Evolutionary conservation across 2,888 invertebrate species (phyloP).

Genomic region (Dryobotodes eremita): DNA sequence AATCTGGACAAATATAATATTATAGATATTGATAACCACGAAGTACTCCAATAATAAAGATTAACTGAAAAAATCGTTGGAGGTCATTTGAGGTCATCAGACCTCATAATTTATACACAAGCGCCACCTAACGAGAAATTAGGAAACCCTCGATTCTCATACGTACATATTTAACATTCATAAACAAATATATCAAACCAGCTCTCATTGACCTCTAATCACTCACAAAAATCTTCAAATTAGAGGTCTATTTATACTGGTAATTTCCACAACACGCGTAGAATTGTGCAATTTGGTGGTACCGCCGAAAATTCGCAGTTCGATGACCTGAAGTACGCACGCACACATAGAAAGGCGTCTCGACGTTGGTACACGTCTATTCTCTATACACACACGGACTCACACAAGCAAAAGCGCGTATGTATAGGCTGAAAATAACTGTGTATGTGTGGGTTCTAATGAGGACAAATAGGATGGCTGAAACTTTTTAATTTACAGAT

Average conservation of each 20-base stretch:
- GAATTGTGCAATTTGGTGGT: constrained; percentile 78
- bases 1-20: constrained; percentile 11
- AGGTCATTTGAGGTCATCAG: constrained; percentile 57
- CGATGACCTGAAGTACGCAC: constrained; percentile 71
- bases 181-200: constrained; percentile 50
- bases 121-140: constrained; percentile 35
- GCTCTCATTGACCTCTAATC: constrained; percentile 17
- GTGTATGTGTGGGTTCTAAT: constrained; percentile 67
- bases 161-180: constrained; percentile 51
- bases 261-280: constrained; percentile 51
- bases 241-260: constrained; percentile 47
- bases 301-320: constrained; percentile 79
- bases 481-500: constrained; percentile 73
- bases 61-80: constrained; percentile 12
- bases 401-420: constrained; percentile 61
- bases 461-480: constrained; percentile 73
- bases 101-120: constrained; percentile 25
- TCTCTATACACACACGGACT: constrained; percentile 68
- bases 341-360: constrained; percentile 68
- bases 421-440: constrained; percentile 66
- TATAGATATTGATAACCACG: constrained; percentile 14
- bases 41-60: not conserved
- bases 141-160: constrained; percentile 37
- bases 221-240: not conserved
- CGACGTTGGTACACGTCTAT: constrained; percentile 72